Conservation (phyloP, 2,113 vertebrate species). For the Alethe castanea region DNA sequence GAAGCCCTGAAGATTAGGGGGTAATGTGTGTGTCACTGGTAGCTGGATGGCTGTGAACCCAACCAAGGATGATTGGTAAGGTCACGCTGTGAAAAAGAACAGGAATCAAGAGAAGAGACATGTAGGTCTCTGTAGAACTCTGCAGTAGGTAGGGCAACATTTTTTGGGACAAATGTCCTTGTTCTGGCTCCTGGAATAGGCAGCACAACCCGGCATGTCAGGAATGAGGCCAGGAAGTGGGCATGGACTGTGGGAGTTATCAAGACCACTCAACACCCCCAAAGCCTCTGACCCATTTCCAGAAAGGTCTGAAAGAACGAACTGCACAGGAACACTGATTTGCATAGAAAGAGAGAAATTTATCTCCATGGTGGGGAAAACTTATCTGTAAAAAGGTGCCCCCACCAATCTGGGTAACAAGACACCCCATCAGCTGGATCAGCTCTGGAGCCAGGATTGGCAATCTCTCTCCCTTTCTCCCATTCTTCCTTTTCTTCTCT, state of each 20-base stretch:
- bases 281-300: neutral
- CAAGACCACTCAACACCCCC: neutral
- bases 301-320: neutral
- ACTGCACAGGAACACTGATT: neutral
- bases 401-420: neutral
- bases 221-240: neutral
- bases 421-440: neutral
- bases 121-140: neutral
- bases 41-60: fast-evolving
- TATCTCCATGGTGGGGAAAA: neutral
- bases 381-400: too few relatives aligned
- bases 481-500: neutral
- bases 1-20: neutral
- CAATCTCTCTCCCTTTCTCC: neutral
- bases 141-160: neutral
- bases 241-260: fast-evolving
- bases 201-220: neutral
- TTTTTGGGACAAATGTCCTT: neutral
- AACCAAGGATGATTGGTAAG: neutral
- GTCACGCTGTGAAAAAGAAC: neutral
- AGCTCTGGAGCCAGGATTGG: neutral
- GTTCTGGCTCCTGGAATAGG: neutral
- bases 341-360: neutral
- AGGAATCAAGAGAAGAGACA: neutral
- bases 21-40: too few relatives aligned